phyloP scores from a whole-genome alignment of 1,140 invertebrate species.

The Sogatella furcifera region DNA sequence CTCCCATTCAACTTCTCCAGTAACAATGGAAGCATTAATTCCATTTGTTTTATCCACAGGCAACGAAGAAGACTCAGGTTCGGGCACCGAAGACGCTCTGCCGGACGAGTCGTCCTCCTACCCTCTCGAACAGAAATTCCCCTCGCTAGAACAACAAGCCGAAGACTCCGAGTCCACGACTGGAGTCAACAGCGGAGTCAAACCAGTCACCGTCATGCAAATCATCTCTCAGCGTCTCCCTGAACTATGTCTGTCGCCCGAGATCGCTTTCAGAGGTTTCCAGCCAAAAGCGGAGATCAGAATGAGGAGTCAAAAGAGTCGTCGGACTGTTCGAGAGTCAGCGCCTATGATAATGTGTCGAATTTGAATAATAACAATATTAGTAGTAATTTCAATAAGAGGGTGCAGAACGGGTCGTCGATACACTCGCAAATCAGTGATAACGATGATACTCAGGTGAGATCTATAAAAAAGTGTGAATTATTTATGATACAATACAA shows the following conservation, averaged over 20 bases:
- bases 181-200: constrained; percentile 35
- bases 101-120: constrained; percentile 33
- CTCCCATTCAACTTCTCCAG: too few relatives aligned
- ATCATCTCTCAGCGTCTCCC: constrained; percentile 53
- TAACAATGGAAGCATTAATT: too few relatives aligned
- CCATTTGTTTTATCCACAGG: constrained; percentile 24
- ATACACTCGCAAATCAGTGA: constrained; percentile 18
- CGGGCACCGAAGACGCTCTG: constrained; percentile 39
- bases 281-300: background rate
- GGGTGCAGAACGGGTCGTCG: constrained; percentile 11
- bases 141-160: constrained; percentile 28
- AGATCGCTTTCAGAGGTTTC: constrained; percentile 12
- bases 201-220: constrained; percentile 53
- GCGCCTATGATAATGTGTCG: constrained; percentile 20
- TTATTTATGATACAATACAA: too few relatives aligned
- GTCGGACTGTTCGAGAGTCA: constrained; percentile 17
- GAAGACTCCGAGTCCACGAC: constrained; percentile 31
- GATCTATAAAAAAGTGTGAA: too few relatives aligned
- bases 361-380: constrained; percentile 2
- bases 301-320: background rate
- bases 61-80: constrained; percentile 35
- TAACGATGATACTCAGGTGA: constrained; percentile 30
- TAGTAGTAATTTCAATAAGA: background rate
- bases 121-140: constrained; percentile 37
- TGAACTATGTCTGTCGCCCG: constrained; percentile 21